These are phyloP conservation scores for Hyles euphorbiae DNA, from an alignment of 1,140 invertebrate species.

Conservation along the genomic window DNA sequence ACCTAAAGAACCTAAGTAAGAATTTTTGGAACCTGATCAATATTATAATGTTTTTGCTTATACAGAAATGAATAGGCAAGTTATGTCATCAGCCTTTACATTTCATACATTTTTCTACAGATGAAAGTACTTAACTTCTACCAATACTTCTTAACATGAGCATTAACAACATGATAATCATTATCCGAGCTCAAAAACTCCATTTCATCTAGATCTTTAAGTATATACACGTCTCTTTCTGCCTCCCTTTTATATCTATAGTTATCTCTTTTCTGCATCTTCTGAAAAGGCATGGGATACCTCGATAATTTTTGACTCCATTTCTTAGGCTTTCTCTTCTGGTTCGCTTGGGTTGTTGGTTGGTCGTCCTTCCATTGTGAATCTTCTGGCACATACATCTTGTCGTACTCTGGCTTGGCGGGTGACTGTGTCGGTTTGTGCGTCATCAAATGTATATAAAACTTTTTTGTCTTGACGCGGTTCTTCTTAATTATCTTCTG, in stretches of 20 bases:
- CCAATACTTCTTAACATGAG: conserved; percentile 53
- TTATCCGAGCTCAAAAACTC: conserved; percentile 44
- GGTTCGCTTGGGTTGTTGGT: conserved; percentile 32
- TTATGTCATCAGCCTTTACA: too few species aligned
- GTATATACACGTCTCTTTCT: conserved; percentile 39
- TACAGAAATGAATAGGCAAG: too few species aligned
- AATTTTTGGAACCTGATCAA: too few species aligned
- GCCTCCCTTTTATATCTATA: conserved; percentile 39
- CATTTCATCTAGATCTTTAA: conserved; percentile 58
- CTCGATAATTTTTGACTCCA: conserved; percentile 35
- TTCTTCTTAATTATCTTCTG: conserved; percentile 67
- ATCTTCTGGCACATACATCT: conserved; percentile 18
- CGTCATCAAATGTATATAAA: conserved; percentile 34
- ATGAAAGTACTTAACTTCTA: conserved; percentile 12
- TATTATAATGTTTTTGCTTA: too few species aligned
- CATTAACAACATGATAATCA: conserved; percentile 42
- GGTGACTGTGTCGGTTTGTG: conserved; percentile 21
- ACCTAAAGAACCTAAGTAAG: too few species aligned
- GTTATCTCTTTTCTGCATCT: conserved; percentile 29
- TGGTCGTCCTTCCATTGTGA: conserved; percentile 24
- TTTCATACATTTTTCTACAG: too few species aligned
- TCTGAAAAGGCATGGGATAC: conserved; percentile 55
- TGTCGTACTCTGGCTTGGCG: conserved; percentile 17
- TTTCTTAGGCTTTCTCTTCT: conserved; percentile 40
- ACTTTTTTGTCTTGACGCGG: conserved; percentile 34